Evolutionary conservation across 2,113 vertebrate genomes (phyloP).

Genomic region (Holacanthus passer): DNA sequence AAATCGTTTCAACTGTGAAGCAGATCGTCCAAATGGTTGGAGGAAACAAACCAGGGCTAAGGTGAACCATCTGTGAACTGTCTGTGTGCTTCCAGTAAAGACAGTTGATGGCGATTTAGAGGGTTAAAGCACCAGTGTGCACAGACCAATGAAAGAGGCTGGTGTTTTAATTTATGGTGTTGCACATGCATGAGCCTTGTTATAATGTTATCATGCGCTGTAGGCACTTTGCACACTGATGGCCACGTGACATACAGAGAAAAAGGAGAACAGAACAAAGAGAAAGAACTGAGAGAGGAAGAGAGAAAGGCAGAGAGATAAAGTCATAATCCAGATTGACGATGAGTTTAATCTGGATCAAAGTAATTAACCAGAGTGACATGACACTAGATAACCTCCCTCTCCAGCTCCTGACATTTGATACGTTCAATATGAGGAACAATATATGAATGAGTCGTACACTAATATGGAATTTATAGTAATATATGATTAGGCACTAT

Average conservation of each 20-base stretch:
- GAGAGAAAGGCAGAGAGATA: slow-evolving; percentile 26
- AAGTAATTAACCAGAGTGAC: slow-evolving; percentile 43
- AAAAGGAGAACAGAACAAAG: background rate
- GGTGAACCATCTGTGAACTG: background rate
- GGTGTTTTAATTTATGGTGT: slow-evolving; percentile 3
- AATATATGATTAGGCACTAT: background rate
- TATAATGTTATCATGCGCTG: slow-evolving; percentile 18
- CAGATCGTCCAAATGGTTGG: no score
- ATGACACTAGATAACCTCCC: background rate
- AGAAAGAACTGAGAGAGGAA: background rate
- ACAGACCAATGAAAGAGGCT: background rate
- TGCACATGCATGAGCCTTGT: slow-evolving; percentile 5
- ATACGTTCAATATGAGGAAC: background rate
- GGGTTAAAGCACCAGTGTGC: background rate
- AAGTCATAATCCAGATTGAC: slow-evolving; percentile 46
- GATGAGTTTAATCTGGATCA: slow-evolving; percentile 60
- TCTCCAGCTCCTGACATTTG: background rate
- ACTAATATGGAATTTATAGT: background rate
- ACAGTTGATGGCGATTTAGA: background rate
- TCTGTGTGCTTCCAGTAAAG: slow-evolving; percentile 10
- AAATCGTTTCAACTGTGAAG: no score
- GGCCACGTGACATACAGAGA: background rate
- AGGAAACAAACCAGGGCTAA: background rate
- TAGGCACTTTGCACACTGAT: background rate
- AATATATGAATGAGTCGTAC: background rate